Base-by-base conservation (phyloP, 2,888 invertebrate species). In the Kuschelorhynchus macadamiae region DNA sequence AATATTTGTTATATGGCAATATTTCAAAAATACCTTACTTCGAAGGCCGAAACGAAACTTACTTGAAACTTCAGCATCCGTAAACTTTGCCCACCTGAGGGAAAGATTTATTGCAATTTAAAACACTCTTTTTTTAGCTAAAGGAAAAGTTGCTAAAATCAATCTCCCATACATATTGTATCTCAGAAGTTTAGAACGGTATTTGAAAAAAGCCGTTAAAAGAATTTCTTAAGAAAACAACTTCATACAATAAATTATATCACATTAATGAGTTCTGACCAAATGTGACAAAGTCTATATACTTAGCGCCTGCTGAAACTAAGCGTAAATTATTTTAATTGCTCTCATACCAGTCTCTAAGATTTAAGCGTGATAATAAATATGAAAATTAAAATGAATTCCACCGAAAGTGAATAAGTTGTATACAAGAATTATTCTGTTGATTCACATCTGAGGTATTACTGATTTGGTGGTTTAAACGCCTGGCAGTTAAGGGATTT, bases 1-100 rank as follows among this genome's bases (percentile, higher is more conserved):
- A 56, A 55, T 73, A 73, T 74, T 72, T 76, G 75, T 74, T 78
- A 77, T 77, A 72, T 67, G 72, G 79, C 79, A 77, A 81, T 81
- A 81, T 81, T 80, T 81, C 80, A 81, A 78, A 78, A 74, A 77
- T 80, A 81, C 79, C 79, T 78, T 80, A 79, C 80, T 41, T 79
- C 75, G 76, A 80, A 79, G n/a, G n/a, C n/a, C n/a, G n/a, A 80
- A 75, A 71, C 74, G 78, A 77, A 80, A 81, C 79, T 80, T 80
- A 80, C 79, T 81, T 77, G 79, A 80, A 78, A 78, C 80, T 80
- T 81, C 80, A 79, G 79, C 80, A 77, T 77, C 77, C 59, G 74
- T 75, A 75, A 78, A 81, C 75, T 80, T 80, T 79, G 74, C 76
- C 74, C 72, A 75, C 72, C 76, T 75, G 75, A 69, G 75, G 79